Percentiles rank a stretch among this genome's conserved stretches.
These are phyloP conservation scores for Sinonovacula constricta DNA, from an alignment of 1,140 invertebrate species.

Conservation along the genomic window DNA sequence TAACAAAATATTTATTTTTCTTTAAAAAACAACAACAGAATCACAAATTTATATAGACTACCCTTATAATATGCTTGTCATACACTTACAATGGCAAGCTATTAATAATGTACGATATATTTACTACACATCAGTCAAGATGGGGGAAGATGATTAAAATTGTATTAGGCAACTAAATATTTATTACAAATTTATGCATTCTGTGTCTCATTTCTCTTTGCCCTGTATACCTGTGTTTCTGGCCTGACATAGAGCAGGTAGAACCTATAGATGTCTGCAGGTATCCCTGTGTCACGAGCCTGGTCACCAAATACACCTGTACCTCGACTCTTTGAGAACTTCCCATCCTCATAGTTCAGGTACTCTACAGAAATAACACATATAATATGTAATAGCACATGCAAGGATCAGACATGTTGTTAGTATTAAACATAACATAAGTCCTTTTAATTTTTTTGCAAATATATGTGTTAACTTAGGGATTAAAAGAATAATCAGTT, in stretches of 20 bases:
- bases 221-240: slow-evolving; percentile 36
- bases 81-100: too few relatives aligned
- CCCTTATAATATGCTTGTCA: too few relatives aligned
- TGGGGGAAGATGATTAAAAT: background rate
- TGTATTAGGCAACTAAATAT: background rate
- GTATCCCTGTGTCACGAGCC: slow-evolving; percentile 92
- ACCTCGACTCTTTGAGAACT: slow-evolving; percentile 98
- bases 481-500: background rate
- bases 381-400: too few relatives aligned
- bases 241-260: slow-evolving; percentile 95
- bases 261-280: slow-evolving; percentile 98
- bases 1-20: too few relatives aligned
- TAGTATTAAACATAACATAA: too few relatives aligned
- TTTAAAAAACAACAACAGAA: too few relatives aligned
- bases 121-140: background rate
- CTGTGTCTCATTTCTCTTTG: background rate
- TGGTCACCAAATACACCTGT: slow-evolving; percentile 99
- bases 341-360: slow-evolving; percentile 99
- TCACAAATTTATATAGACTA: too few relatives aligned
- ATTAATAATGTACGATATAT: too few relatives aligned
- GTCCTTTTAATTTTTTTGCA: too few relatives aligned
- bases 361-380: slow-evolving; percentile 86
- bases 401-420: too few relatives aligned
- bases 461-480: too few relatives aligned
- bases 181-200: background rate